Base-by-base conservation (phyloP, 2,797 vertebrate species). In the Notoglanidium macrostoma region DNA sequence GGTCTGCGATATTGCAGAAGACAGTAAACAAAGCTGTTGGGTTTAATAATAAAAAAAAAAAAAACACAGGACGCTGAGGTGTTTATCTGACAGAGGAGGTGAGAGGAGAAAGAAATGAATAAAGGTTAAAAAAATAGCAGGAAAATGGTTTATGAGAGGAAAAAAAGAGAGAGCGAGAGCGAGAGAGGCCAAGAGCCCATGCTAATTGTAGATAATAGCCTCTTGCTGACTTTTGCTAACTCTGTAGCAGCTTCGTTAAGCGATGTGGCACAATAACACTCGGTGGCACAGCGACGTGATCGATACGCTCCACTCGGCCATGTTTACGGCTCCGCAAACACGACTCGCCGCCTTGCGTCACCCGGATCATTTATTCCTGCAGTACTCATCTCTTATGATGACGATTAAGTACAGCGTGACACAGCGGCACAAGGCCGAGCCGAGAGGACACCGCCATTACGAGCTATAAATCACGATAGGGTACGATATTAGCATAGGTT, bases 401-500 rank as follows among this genome's bases (percentile, higher is more conserved):
- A 77, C 74, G 19, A 54, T 77, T 77, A 77, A 55, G 49, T 55
- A 19, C 49, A 77, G 74, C 23, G 44, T 46, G 40, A 46, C 40
- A 73, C 40, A 12, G 70, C 9, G 21, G 70, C 21, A 0, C 26
- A 19, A 54, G 74, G 74, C 74, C 26, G 8, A 54, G 49, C n/a
- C 5, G 8, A 59, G 55, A 40, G 32, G 54, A 80, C 77, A 3
- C 17, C 32, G 0, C 19, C 0, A 23, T 79, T 40, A 80, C 11
- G 12, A 14, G 32, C 9, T 32, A 77, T 77, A 77, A 77, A 77
- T 77, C 74, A 21, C 29, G 29, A 10, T 44, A 40, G 65, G 23
- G 70, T 77, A 83, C 83, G 51, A 63, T 68, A 88, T 88, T 85
- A 81, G 57, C 67, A 72, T 74, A 65, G 57, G 68, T 77, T 87